These are phyloP conservation scores for Hypanus sabinus DNA, from an alignment of 2,113 vertebrate species.

Conservation along the genomic window DNA sequence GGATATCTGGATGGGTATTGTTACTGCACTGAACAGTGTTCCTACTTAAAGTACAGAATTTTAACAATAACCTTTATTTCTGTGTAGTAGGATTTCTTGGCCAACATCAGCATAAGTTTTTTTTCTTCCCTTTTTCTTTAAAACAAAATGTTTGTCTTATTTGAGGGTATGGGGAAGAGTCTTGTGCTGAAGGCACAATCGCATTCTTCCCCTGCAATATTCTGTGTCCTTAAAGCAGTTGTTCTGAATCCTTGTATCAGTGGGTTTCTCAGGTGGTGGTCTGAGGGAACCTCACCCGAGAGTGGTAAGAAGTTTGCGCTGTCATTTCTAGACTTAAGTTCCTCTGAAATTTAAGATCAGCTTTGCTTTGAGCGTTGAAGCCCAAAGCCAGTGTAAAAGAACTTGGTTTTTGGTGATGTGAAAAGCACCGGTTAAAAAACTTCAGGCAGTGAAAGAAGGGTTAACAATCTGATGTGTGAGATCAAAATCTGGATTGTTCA, in stretches of 20 bases:
- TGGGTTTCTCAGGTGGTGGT: neutral
- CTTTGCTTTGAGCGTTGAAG: neutral
- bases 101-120: conserved; percentile 13
- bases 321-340: neutral
- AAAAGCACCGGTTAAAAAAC: neutral
- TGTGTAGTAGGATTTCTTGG: neutral
- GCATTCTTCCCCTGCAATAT: neutral
- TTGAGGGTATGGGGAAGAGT: neutral
- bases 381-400: neutral
- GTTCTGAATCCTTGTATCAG: neutral
- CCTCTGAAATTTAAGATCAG: neutral
- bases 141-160: neutral
- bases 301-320: neutral
- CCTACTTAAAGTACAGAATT: neutral
- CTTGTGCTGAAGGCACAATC: neutral
- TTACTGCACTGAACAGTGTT: conserved; percentile 30
- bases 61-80: neutral
- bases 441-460: too few relatives aligned
- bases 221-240: neutral
- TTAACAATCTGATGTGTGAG: neutral
- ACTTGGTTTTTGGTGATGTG: neutral
- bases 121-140: neutral
- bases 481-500: neutral
- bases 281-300: too few relatives aligned
- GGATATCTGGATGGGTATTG: neutral